These are phyloP conservation scores for Eulacestoma nigropectus DNA, from an alignment of 2,113 vertebrate genomes.

Conservation along the genomic window DNA sequence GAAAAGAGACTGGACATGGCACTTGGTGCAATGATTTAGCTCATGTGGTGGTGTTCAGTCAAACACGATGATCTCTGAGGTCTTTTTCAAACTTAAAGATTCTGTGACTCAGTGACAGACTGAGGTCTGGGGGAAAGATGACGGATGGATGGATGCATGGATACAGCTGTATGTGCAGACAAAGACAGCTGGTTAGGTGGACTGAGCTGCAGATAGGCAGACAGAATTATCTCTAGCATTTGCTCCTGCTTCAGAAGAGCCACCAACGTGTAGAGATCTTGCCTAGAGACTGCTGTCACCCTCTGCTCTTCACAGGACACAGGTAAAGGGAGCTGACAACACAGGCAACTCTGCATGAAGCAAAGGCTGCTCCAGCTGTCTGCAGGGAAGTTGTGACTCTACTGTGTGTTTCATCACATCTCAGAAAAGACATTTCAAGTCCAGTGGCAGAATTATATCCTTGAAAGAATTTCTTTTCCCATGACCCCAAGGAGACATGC, in stretches of 20 bases:
- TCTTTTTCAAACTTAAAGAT: background rate
- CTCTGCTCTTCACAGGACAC: background rate
- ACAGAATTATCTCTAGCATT: background rate
- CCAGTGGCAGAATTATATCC: background rate
- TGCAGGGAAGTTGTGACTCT: background rate
- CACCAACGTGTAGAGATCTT: background rate
- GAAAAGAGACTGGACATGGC: background rate
- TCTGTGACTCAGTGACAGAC: background rate
- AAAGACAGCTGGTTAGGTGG: background rate
- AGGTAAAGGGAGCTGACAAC: background rate
- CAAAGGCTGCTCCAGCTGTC: background rate
- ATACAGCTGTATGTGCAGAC: background rate
- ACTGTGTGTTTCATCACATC: fast-evolving
- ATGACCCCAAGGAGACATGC: background rate
- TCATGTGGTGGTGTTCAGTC: too few species aligned
- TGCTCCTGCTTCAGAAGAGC: background rate
- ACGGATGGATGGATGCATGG: background rate
- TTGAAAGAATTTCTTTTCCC: background rate
- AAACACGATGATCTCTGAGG: too few species aligned
- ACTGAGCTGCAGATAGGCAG: background rate
- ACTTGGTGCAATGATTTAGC: background rate
- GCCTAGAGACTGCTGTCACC: background rate
- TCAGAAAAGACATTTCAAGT: background rate
- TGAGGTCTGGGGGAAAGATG: too few species aligned
- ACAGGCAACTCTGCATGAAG: background rate